Evolutionary conservation across 64 coral and sea anemone species (phyloP).

Genomic region (Pocillopora verrucosa): DNA sequence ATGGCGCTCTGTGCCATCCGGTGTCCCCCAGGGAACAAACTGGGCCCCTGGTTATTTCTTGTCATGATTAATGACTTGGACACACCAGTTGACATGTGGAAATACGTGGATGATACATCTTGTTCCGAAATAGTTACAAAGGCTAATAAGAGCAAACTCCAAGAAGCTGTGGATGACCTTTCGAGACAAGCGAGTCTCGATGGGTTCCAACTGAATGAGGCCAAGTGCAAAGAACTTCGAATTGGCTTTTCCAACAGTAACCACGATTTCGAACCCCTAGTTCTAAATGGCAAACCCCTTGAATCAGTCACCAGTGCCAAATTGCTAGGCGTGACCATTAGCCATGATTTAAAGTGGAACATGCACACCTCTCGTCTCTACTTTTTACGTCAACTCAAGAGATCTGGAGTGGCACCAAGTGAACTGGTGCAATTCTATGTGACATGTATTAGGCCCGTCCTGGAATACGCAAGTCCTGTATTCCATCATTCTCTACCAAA

Average conservation of each 20-base stretch:
- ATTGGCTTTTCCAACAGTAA: too few species aligned
- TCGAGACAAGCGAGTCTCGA: too few species aligned
- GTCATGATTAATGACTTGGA: constrained; percentile 31
- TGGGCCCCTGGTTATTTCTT: too few species aligned
- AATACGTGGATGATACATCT: constrained; percentile 52
- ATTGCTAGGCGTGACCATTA: constrained; percentile 10
- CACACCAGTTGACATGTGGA: constrained; percentile 30
- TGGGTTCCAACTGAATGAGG: too few species aligned
- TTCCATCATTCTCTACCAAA: constrained; percentile 32
- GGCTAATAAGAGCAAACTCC: not conserved
- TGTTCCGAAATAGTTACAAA: constrained; percentile 35
- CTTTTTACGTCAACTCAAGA: too few species aligned
- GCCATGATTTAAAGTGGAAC: constrained; percentile 8
- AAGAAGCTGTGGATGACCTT: not conserved
- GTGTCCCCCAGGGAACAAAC: too few species aligned
- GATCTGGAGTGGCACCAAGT: too few species aligned
- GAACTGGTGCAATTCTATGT: too few species aligned
- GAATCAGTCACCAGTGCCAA: constrained; percentile 1
- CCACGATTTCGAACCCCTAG: constrained; percentile 10
- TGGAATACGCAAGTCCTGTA: constrained; percentile 21
- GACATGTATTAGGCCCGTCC: not conserved
- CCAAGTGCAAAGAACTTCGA: too few species aligned
- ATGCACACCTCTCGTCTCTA: too few species aligned
- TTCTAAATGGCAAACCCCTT: constrained; percentile 1
- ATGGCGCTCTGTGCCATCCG: too few species aligned